These are phyloP conservation scores for Dolichopus griseipennis DNA, from an alignment of 2,888 invertebrate genomes.

Conservation along the genomic window DNA sequence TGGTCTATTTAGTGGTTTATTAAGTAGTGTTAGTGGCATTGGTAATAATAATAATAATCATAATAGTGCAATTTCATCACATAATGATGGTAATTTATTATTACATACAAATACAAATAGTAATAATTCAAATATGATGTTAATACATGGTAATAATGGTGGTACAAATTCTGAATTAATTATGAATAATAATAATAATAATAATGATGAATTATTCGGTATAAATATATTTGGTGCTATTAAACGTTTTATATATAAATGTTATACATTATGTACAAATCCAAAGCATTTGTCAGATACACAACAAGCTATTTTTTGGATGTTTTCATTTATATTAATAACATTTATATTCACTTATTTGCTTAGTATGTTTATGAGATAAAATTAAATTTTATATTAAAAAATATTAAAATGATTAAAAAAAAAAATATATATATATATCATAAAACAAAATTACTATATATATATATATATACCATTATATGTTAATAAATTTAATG, in stretches of 20 bases:
- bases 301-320: constrained; percentile 39
- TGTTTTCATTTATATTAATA: constrained; percentile 39
- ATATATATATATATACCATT: neutral
- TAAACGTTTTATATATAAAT: constrained; percentile 41
- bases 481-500: neutral
- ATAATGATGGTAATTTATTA: neutral
- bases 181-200: no score
- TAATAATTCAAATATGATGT: neutral
- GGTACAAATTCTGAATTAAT: constrained; percentile 17
- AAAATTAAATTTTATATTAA: constrained; percentile 19
- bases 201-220: constrained; percentile 25
- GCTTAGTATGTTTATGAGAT: constrained; percentile 38
- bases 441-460: no score
- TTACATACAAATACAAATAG: neutral
- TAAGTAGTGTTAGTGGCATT: constrained; percentile 5
- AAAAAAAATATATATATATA: neutral
- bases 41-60: neutral
- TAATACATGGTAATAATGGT: neutral
- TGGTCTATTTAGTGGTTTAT: neutral
- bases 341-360: constrained; percentile 39
- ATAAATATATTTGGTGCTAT: constrained; percentile 40
- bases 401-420: neutral
- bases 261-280: constrained; percentile 36
- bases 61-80: neutral
- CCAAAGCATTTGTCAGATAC: constrained; percentile 40